phyloP scores from a whole-genome alignment of 2,888 invertebrate genomes.

The Oscheius sp. region DNA sequence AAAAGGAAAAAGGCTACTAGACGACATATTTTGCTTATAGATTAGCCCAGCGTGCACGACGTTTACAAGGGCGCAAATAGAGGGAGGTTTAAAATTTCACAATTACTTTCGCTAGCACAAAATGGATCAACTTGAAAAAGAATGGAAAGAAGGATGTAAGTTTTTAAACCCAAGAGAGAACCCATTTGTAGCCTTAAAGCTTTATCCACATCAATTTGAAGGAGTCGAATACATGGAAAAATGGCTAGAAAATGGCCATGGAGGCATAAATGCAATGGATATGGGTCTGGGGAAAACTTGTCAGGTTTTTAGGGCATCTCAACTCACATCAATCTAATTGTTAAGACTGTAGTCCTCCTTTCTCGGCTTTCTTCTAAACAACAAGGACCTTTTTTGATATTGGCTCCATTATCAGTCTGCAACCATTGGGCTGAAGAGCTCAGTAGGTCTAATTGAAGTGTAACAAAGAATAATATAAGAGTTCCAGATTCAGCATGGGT shows the following conservation, averaged over 20 bases:
- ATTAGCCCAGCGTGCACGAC: background rate
- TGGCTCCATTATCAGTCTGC: constrained; percentile 22
- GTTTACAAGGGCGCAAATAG: background rate
- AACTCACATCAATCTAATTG: background rate
- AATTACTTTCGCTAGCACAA: background rate
- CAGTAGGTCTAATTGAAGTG: background rate
- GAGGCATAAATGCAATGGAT: constrained; percentile 26
- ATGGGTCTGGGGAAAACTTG: constrained; percentile 32
- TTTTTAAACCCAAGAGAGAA: too few species aligned
- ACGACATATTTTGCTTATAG: background rate
- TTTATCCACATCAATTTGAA: constrained; percentile 5
- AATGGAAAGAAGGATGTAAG: constrained; percentile 1
- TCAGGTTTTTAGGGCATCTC: background rate
- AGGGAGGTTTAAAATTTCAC: background rate
- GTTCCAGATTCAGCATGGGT: constrained; percentile 30
- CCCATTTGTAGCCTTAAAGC: constrained; percentile 7
- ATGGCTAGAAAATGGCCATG: constrained; percentile 12
- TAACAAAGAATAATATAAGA: background rate
- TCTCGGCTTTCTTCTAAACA: background rate
- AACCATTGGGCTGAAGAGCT: constrained; percentile 24
- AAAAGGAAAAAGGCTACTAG: background rate
- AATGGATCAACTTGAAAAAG: background rate
- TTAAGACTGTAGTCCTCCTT: background rate
- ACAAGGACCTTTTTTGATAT: constrained; percentile 25
- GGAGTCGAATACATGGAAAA: constrained; percentile 20